A percentile compares a stretch with the other conserved stretches of the same genome.
phyloP scores from a whole-genome alignment of 1,140 invertebrate genomes.

The Augochlora pura region DNA sequence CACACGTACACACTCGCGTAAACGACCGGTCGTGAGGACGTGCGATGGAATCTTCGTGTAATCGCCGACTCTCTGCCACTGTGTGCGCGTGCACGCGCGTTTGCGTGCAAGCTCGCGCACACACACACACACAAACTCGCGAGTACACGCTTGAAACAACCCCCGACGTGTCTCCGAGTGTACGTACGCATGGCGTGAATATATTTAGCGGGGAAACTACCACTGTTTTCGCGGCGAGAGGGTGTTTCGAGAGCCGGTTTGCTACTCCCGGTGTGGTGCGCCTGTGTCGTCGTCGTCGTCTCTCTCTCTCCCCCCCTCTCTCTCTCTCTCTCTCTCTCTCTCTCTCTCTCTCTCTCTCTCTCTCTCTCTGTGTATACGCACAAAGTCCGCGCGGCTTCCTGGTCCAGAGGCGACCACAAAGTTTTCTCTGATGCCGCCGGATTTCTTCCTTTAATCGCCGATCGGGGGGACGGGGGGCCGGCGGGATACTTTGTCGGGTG shows the following conservation, averaged over 20 bases:
- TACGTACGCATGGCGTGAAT: constrained; percentile 49
- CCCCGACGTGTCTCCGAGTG: constrained; percentile 2
- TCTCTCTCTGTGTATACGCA: constrained; percentile 2
- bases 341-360: constrained; percentile 2
- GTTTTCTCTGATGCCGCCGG: constrained; percentile 29
- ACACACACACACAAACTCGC: not conserved
- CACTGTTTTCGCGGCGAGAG: constrained; percentile 57
- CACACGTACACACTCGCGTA: not conserved
- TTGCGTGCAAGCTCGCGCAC: too few relatives aligned
- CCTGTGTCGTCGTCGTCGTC: too few relatives aligned
- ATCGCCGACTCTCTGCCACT: not conserved
- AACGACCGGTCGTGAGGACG: not conserved
- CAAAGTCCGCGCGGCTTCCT: constrained; percentile 39
- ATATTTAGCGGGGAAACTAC: constrained; percentile 63
- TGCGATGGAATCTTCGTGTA: constrained; percentile 40
- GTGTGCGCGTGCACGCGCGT: not conserved
- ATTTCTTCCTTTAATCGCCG: constrained; percentile 41
- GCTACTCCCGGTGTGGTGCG: constrained; percentile 13
- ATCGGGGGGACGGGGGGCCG: not conserved
- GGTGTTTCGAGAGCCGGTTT: constrained; percentile 47
- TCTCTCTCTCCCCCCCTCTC: constrained; percentile 29
- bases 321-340: constrained; percentile 18
- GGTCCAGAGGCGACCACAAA: constrained; percentile 27
- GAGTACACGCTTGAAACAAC: constrained; percentile 19
- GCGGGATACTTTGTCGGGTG: constrained; percentile 21